Conservation (phyloP, 2,797 vertebrate genomes). For the Cyprinodon diabolis region DNA sequence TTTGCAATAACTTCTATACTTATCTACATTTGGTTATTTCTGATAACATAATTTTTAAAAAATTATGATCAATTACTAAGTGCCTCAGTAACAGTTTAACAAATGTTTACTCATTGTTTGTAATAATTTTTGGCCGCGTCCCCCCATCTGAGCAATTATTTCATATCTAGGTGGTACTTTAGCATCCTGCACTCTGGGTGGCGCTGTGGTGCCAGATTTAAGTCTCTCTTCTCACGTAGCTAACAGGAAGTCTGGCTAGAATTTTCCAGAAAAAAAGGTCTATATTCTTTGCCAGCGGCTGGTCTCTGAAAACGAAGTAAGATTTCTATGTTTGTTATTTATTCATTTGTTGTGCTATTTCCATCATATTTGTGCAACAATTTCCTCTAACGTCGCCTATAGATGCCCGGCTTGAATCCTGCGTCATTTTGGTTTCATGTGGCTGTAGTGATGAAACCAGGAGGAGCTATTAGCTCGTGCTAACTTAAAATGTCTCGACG, state of each 20-base stretch:
- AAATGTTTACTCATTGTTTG: no score
- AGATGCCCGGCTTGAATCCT: background rate
- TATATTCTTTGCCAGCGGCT: background rate
- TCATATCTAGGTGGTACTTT: background rate
- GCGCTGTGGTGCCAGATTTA: background rate
- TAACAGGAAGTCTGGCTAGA: constrained; percentile 30
- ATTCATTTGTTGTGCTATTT: background rate
- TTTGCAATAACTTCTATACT: no score
- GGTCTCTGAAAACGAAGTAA: constrained; percentile 1
- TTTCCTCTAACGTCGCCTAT: background rate
- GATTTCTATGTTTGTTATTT: no score
- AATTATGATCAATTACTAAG: no score
- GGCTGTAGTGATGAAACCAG: background rate
- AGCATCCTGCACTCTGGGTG: background rate
- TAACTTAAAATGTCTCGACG: no score
- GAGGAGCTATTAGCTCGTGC: background rate
- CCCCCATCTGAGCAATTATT: no score
- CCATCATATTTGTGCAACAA: background rate
- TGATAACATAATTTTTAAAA: no score
- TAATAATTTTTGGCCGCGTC: no score
- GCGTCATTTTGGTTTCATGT: background rate
- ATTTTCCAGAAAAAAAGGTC: background rate
- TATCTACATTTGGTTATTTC: no score
- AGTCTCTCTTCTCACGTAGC: background rate
- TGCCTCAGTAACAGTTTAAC: no score